Base-by-base conservation (phyloP, 2,888 invertebrate genomes). In the Allophyes oxyacanthae region DNA sequence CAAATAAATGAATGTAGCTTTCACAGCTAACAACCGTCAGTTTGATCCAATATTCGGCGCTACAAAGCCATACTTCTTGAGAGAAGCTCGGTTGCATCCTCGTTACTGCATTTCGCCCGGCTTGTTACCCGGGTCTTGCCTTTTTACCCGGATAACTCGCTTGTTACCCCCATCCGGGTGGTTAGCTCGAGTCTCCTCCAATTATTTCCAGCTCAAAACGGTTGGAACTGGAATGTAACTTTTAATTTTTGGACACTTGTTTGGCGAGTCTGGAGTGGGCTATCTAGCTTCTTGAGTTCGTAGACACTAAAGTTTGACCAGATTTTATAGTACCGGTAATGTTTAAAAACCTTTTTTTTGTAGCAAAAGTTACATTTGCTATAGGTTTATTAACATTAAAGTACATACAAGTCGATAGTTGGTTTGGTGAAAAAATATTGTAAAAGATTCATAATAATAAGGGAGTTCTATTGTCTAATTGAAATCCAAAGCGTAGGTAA, bases 111-210 rank as follows among this genome's bases (percentile, higher is more conserved):
- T 67, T 69, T 72, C 69, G 41, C 70, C 71, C 74, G 71, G 82
- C 82, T 83, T 85, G 84, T 88, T 89, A 85, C 75, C 75, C 81
- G 75, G 75, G 73, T 77, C 71, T 76, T 78, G 75, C 75, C 82
- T 82, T 81, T 83, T 85, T 83, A 79, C 66, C 84, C 82, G 83
- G 81, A 83, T 84, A 75, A 81, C 80, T 79, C 85, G 90, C 90
- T 86, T 89, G 90, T 91, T 90, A 90, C 88, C 84, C 83, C 74
- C 82, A 80, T 87, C 87, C 91, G 87, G 84, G 64, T 78, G 91
- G 93, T 92, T 92, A 88, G 82, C 84, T 91, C 76, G 87, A 91
- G 90, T 85, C 90, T 92, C 85, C 90, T 92, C 88, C 93, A 93
- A 93, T 93, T 93, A 93, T 88, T 81, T 86, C 84, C 84, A 85